Evolutionary conservation across 2,888 invertebrate species (phyloP).

Genomic region (Cantharis rufa): DNA sequence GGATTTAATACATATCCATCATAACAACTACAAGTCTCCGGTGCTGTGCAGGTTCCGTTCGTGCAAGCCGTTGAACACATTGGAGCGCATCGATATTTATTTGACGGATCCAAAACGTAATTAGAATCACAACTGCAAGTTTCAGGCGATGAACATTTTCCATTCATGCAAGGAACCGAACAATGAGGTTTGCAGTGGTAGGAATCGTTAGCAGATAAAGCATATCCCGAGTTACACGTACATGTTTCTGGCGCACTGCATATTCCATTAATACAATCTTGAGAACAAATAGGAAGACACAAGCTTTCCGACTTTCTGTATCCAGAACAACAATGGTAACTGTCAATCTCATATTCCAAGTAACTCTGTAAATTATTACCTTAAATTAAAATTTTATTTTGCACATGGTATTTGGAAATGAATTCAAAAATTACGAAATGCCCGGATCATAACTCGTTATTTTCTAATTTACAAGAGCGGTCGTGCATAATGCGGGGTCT

Average conservation of each 20-base stretch:
- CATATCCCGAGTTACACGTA: neutral
- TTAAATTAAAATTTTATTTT: neutral
- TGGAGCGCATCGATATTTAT: slow-evolving; percentile 1
- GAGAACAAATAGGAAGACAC: slow-evolving; percentile 15
- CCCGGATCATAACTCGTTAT: neutral
- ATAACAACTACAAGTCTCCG: slow-evolving; percentile 56
- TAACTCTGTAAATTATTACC: neutral
- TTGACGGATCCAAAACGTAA: neutral
- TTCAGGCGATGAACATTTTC: slow-evolving; percentile 47
- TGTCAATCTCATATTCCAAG: neutral
- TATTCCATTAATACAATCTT: slow-evolving; percentile 19
- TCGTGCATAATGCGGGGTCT: neutral
- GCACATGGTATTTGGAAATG: neutral
- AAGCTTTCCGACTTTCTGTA: slow-evolving; percentile 1
- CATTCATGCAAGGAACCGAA: slow-evolving; percentile 40
- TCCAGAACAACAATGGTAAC: neutral
- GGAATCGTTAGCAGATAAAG: slow-evolving; percentile 45
- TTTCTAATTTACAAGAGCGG: neutral
- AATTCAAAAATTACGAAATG: neutral
- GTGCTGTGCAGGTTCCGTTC: slow-evolving; percentile 49
- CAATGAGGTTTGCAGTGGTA: neutral
- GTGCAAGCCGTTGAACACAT: slow-evolving; percentile 35
- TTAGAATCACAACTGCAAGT: slow-evolving; percentile 48
- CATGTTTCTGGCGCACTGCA: slow-evolving; percentile 8
- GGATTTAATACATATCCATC: slow-evolving; percentile 52